Evolutionary conservation across 2,888 invertebrate genomes (phyloP).

Genomic region (Drosophila gaucha): DNA sequence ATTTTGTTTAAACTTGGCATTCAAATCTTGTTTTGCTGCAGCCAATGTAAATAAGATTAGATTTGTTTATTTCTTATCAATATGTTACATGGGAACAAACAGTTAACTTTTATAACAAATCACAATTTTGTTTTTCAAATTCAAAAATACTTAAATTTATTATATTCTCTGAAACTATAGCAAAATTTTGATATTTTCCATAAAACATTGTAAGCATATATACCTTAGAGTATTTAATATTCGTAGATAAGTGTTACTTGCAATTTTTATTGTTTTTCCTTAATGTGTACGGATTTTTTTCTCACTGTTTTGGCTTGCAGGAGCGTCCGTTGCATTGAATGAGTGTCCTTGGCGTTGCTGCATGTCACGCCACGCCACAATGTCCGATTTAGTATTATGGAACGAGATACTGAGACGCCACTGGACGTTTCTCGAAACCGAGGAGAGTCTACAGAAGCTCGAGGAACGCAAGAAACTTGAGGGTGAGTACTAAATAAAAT

Average conservation of each 20-base stretch:
- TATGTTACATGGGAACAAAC: too few relatives aligned
- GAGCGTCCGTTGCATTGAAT: slow-evolving; percentile 65
- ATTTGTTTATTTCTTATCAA: too few relatives aligned
- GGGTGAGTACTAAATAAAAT: slow-evolving; percentile 85
- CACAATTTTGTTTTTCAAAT: too few relatives aligned
- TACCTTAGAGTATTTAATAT: background rate
- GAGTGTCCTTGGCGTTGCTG: slow-evolving; percentile 68
- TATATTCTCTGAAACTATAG: too few relatives aligned
- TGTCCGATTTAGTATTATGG: slow-evolving; percentile 86
- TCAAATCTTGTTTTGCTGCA: too few relatives aligned
- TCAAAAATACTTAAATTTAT: too few relatives aligned
- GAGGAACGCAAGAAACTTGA: slow-evolving; percentile 91
- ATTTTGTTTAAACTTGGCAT: too few relatives aligned
- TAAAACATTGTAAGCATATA: background rate
- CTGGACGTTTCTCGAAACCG: slow-evolving; percentile 91
- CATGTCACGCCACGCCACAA: slow-evolving; percentile 68
- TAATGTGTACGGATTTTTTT: slow-evolving; percentile 3
- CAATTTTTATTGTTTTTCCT: slow-evolving; percentile 6
- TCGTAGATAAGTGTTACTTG: background rate
- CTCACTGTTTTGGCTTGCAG: slow-evolving; percentile 43
- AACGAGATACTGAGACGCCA: slow-evolving; percentile 91
- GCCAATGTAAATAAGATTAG: too few relatives aligned
- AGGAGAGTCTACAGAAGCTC: slow-evolving; percentile 91
- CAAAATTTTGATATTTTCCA: too few relatives aligned
- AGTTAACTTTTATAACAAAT: too few relatives aligned